phyloP scores from a whole-genome alignment of 1,140 invertebrate genomes.

The Tenebrio molitor region DNA sequence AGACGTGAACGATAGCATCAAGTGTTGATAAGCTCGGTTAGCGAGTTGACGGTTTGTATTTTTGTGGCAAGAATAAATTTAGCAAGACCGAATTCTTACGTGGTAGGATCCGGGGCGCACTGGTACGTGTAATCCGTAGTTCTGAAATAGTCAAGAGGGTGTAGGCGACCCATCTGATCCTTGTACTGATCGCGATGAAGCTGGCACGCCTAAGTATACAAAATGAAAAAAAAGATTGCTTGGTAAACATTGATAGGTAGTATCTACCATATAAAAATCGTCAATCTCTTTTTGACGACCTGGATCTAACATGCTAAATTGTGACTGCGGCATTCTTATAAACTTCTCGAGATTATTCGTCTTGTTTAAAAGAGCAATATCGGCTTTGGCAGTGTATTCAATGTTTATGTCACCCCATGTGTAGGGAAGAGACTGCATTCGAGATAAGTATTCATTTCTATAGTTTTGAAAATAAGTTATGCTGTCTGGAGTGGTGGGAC shows the following conservation, averaged over 20 bases:
- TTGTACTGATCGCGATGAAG: slow-evolving; percentile 72
- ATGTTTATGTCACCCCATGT: slow-evolving; percentile 67
- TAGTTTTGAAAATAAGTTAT: slow-evolving; percentile 64
- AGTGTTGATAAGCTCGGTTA: too few relatives aligned
- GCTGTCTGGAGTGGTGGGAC: slow-evolving; percentile 44
- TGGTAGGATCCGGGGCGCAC: slow-evolving; percentile 68
- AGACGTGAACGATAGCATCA: too few relatives aligned
- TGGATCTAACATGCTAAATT: slow-evolving; percentile 67
- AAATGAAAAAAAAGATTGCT: slow-evolving; percentile 23
- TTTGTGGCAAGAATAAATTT: too few relatives aligned
- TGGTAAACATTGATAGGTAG: too few relatives aligned
- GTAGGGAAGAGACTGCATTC: slow-evolving; percentile 61
- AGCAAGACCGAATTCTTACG: too few relatives aligned
- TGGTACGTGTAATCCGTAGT: slow-evolving; percentile 67
- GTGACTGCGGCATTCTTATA: slow-evolving; percentile 57
- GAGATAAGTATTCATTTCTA: slow-evolving; percentile 62
- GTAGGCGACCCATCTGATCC: slow-evolving; percentile 67
- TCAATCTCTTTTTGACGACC: slow-evolving; percentile 68
- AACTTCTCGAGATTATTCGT: slow-evolving; percentile 54
- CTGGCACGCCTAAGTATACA: slow-evolving; percentile 67
- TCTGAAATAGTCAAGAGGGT: slow-evolving; percentile 70
- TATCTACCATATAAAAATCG: slow-evolving; percentile 71
- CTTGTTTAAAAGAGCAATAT: slow-evolving; percentile 66
- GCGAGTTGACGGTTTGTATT: too few relatives aligned
- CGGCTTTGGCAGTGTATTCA: slow-evolving; percentile 65